These are phyloP conservation scores for Cyprinodon brontotheroides DNA, from an alignment of 2,113 vertebrate genomes.

Conservation along the genomic window DNA sequence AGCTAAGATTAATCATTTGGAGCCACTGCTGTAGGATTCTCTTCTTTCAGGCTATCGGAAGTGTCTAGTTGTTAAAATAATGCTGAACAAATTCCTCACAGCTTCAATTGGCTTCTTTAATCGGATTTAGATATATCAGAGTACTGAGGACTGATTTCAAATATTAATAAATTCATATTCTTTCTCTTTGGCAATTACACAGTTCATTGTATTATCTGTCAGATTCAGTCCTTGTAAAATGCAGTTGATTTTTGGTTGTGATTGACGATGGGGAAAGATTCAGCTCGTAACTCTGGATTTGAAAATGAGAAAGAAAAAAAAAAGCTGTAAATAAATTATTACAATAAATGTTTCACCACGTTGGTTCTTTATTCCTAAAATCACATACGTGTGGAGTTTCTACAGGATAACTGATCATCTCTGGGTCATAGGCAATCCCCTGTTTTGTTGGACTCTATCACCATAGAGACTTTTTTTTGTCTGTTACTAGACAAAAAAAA, in stretches of 20 bases:
- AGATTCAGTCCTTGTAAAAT: not conserved
- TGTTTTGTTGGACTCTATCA: not conserved
- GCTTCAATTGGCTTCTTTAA: too few relatives aligned
- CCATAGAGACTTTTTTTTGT: not conserved
- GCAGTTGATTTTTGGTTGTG: not conserved
- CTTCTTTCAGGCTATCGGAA: too few relatives aligned
- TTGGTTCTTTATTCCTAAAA: not conserved
- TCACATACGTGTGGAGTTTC: conserved; percentile 26
- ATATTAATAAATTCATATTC: not conserved
- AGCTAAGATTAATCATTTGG: too few relatives aligned
- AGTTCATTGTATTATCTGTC: not conserved
- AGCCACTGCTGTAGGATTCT: too few relatives aligned
- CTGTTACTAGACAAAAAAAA: not conserved
- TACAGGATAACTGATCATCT: conserved; percentile 1
- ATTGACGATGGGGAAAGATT: not conserved
- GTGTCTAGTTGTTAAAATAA: too few relatives aligned
- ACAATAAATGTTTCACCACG: not conserved
- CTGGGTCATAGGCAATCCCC: not conserved
- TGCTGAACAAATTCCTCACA: too few relatives aligned
- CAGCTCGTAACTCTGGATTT: not conserved
- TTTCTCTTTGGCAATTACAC: not conserved
- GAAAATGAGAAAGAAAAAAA: not conserved
- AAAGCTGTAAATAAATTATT: not conserved
- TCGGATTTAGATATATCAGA: too few relatives aligned
- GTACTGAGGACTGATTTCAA: too few relatives aligned